Evolutionary conservation across 2,113 vertebrate genomes (phyloP).

Genomic region (Artemisiospiza belli): DNA sequence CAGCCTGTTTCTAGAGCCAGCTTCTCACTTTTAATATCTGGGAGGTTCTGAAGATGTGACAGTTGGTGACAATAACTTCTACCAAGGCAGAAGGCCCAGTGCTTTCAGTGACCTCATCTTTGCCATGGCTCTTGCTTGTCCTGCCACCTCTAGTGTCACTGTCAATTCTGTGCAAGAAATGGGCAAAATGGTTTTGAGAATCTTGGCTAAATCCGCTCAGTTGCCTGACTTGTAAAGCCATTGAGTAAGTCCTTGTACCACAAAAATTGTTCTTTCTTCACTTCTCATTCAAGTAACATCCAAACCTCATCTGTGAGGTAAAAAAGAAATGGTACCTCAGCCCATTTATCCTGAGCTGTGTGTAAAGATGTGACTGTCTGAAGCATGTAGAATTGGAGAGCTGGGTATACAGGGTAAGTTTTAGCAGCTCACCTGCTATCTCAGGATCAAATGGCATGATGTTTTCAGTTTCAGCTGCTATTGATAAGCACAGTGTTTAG

Average conservation of each 20-base stretch:
- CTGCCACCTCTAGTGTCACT: not conserved
- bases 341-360: not conserved
- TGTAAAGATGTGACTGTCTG: not conserved
- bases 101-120: not conserved
- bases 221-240: not conserved
- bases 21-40: not conserved
- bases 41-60: not conserved
- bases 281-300: not conserved
- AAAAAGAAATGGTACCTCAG: not conserved
- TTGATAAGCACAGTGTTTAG: not conserved
- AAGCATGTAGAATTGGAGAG: not conserved
- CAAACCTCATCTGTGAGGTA: not conserved
- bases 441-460: not conserved
- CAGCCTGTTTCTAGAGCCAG: not conserved
- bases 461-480: not conserved
- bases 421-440: not conserved
- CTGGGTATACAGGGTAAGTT: not conserved
- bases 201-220: not conserved
- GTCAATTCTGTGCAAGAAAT: not conserved
- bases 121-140: not conserved
- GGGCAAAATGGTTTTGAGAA: not conserved
- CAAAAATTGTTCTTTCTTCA: not conserved
- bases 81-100: not conserved
- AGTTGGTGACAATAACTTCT: not conserved
- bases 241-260: not conserved